Evolutionary conservation across 2,888 invertebrate species (phyloP).

Genomic region (Acleris laterana): DNA sequence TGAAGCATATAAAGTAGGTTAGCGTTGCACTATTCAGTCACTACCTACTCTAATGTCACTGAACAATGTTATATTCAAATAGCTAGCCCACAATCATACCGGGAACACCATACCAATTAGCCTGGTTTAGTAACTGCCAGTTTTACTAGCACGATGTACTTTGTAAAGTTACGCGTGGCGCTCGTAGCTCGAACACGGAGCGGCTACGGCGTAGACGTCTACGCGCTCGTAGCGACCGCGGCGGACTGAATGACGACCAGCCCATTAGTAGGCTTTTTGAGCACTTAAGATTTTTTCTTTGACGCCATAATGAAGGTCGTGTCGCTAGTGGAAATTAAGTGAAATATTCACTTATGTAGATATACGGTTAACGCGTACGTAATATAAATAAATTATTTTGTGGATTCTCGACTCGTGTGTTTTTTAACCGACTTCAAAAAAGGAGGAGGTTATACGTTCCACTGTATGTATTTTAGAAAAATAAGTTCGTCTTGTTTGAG

Average conservation of each 20-base stretch:
- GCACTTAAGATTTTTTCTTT: constrained; percentile 57
- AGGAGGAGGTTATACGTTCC: too few species aligned
- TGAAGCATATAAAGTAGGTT: constrained; percentile 70
- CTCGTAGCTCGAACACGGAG: constrained; percentile 49
- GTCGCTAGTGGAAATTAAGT: constrained; percentile 47
- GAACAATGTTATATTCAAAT: constrained; percentile 50
- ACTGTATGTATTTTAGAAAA: too few species aligned
- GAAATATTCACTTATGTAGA: constrained; percentile 30
- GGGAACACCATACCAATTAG: not conserved
- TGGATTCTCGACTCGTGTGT: not conserved
- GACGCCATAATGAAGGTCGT: constrained; percentile 53
- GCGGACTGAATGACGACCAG: constrained; percentile 59
- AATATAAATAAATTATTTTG: not conserved
- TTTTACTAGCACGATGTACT: constrained; percentile 4
- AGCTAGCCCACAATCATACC: constrained; percentile 29
- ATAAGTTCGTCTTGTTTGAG: not conserved
- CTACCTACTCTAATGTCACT: constrained; percentile 57
- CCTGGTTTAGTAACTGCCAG: constrained; percentile 12
- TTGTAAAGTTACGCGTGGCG: constrained; percentile 43
- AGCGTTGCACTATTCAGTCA: constrained; percentile 66
- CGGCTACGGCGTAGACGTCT: constrained; percentile 70
- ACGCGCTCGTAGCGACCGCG: constrained; percentile 65
- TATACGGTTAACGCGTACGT: constrained; percentile 1
- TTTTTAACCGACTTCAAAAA: too few species aligned
- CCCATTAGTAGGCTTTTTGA: constrained; percentile 55